Evolutionary conservation across 2,888 invertebrate species (phyloP).

Genomic region (Phortica okadai): DNA sequence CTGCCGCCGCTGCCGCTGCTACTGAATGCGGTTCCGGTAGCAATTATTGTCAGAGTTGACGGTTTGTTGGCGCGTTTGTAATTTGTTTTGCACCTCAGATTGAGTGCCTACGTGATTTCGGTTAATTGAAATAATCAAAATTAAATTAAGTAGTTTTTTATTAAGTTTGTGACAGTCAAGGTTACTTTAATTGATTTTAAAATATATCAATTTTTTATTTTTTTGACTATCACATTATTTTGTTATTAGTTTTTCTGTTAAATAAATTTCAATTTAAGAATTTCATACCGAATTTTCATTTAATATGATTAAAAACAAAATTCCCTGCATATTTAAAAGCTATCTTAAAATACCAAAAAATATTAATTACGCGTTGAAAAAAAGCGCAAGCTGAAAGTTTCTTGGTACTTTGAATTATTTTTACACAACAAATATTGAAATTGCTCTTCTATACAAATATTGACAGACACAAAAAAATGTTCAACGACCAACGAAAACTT

Average conservation of each 20-base stretch:
- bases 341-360: too few species aligned
- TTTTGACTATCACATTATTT: background rate
- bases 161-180: background rate
- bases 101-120: constrained; percentile 3
- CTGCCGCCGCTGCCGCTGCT: background rate
- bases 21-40: constrained; percentile 1
- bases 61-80: background rate
- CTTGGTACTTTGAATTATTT: too few species aligned
- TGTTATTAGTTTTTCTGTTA: too few species aligned
- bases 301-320: too few species aligned
- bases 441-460: constrained; percentile 6
- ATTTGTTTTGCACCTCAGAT: constrained; percentile 13
- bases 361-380: background rate
- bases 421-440: background rate
- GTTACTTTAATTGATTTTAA: constrained; percentile 1
- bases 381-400: background rate
- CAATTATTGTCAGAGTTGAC: background rate
- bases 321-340: too few species aligned
- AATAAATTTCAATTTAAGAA: too few species aligned
- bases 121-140: constrained; percentile 17
- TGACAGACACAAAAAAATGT: background rate
- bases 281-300: too few species aligned
- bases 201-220: background rate
- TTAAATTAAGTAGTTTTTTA: background rate
- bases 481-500: constrained; percentile 34